Base-by-base conservation (phyloP, 2,888 invertebrate species). In the Andrena bucephala region DNA sequence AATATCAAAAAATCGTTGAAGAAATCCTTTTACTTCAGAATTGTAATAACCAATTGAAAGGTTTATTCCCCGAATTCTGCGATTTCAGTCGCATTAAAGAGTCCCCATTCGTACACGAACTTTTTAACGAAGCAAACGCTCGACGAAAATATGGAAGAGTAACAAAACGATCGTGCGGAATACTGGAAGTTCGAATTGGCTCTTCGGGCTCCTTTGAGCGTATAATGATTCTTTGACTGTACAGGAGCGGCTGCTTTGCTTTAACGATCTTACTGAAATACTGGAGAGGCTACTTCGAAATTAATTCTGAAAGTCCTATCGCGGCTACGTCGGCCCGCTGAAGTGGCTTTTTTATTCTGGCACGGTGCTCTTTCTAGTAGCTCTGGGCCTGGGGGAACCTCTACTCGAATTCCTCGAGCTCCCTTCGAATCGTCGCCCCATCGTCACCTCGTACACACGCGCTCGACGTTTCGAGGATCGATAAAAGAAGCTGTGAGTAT, bases 221-320 rank as follows among this genome's bases (percentile, higher is more conserved):
- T 60, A 2, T 62, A 72, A 81, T 20, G 62, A 62, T 69, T 78
- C 80, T 54, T 78, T 67, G 42, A 52, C 31, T n/a, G 7, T 52
- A 31, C 6, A 42, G 48, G 8, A 42, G 33, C 31, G 59, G 59
- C 20, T 20, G 33, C 13, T 20, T 20, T 52, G 20, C 24, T 71
- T 63, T 67, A 72, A 81, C 67, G 62, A 79, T 62, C 62, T 72
- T 33, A 29, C 33, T 72, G 80, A 79, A 67, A 67, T 59, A 27
- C 57, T 50, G 7, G 33, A 72, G 79, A 27, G 70, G 71, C 31
- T 54, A 31, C 79, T 81, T 62, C 42, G 72, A 79, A 67, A 79
- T 81, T 67, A 81, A 72, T 81, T 57, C 66, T 72, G 71, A 79
- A 79, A 71, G 33, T 79, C 54, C 54, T 60, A 29, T 48, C 50